Percentiles rank a stretch among this genome's conserved stretches.
These are phyloP conservation scores for Hydrocynus forskahlii DNA, from an alignment of 2,797 vertebrate species.

Conservation along the genomic window DNA sequence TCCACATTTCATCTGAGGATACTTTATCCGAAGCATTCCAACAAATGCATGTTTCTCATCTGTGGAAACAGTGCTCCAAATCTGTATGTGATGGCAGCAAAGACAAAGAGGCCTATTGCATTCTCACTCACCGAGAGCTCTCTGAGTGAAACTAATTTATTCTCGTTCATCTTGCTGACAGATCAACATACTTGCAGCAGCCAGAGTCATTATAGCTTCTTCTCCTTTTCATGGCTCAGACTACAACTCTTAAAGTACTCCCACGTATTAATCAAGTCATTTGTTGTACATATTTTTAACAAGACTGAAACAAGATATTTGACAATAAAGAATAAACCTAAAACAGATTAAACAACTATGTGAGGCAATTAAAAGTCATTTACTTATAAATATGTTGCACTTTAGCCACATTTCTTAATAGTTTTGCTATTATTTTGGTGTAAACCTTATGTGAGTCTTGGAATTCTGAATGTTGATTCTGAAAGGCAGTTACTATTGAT, in stretches of 20 bases:
- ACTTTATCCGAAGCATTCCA: slow-evolving; percentile 19
- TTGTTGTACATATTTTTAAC: slow-evolving; percentile 46
- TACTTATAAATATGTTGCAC: background rate
- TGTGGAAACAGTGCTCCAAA: slow-evolving; percentile 39
- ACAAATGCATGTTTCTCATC: slow-evolving; percentile 27
- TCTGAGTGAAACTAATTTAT: slow-evolving; percentile 22
- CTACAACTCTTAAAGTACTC: slow-evolving; percentile 29
- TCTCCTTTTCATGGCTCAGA: slow-evolving; percentile 25
- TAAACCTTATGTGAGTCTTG: slow-evolving; percentile 7
- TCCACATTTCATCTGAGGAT: slow-evolving; percentile 29
- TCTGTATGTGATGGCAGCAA: slow-evolving; percentile 20
- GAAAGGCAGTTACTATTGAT: background rate
- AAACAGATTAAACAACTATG: slow-evolving; percentile 14
- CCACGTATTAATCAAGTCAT: slow-evolving; percentile 47
- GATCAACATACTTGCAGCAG: slow-evolving; percentile 45
- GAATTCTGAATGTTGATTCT: background rate
- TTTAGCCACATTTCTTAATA: slow-evolving; percentile 13
- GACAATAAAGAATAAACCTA: slow-evolving; percentile 23
- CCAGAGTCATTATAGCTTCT: slow-evolving; percentile 44
- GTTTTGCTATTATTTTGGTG: background rate
- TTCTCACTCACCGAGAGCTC: slow-evolving; percentile 8
- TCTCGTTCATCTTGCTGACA: slow-evolving; percentile 51
- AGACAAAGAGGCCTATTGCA: slow-evolving; percentile 28
- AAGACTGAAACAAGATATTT: slow-evolving; percentile 32
- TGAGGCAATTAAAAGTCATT: slow-evolving; percentile 23